Conservation (phyloP, 2,797 vertebrate species). For the Melanotaenia nigrans region DNA sequence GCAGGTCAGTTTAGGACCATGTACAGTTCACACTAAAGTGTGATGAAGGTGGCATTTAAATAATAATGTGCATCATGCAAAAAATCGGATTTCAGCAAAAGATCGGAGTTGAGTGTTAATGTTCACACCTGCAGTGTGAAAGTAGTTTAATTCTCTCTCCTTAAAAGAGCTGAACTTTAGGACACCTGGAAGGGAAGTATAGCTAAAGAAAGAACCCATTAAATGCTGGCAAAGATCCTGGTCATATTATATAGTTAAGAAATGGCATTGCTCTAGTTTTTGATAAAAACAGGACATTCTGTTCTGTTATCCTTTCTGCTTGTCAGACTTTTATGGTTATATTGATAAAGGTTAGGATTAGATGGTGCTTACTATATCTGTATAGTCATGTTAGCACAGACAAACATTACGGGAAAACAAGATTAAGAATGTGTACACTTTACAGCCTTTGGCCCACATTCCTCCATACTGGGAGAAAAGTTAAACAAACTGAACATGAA, state of each 20-base stretch:
- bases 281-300: background rate
- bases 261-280: background rate
- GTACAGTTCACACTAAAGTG: no score
- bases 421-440: background rate
- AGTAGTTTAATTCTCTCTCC: no score
- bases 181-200: background rate
- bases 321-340: conserved; percentile 4
- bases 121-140: no score
- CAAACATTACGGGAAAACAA: no score
- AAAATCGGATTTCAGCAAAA: no score
- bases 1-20: no score
- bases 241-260: background rate
- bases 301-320: background rate
- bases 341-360: background rate
- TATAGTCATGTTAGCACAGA: background rate
- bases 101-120: no score
- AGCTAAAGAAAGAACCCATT: background rate
- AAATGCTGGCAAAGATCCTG: background rate
- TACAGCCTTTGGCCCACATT: background rate
- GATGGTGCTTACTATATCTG: background rate
- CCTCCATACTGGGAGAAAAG: background rate
- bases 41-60: no score
- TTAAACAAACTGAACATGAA: background rate
- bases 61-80: no score
- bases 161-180: background rate